Percentiles rank a stretch among this genome's conserved stretches.
phyloP scores from a whole-genome alignment of 1,140 invertebrate species.

The Calliopsis andreniformis region DNA sequence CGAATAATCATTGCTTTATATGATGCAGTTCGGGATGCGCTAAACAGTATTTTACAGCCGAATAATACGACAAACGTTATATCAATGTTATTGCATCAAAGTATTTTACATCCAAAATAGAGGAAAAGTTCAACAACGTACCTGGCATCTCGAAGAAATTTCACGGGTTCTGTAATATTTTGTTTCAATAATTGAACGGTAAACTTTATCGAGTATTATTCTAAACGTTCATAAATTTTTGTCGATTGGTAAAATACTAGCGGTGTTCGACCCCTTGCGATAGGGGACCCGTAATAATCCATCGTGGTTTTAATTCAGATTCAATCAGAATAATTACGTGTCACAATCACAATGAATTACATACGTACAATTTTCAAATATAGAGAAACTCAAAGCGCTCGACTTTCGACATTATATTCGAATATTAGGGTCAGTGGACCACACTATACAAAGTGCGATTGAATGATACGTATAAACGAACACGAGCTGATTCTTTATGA shows the following conservation, averaged over 20 bases:
- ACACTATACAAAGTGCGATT: too few relatives aligned
- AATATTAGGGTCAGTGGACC: too few relatives aligned
- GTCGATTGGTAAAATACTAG: neutral
- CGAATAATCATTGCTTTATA: too few relatives aligned
- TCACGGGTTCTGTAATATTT: neutral
- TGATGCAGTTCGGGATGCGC: too few relatives aligned
- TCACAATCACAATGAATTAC: too few relatives aligned
- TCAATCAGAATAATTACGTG: too few relatives aligned
- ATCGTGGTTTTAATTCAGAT: too few relatives aligned
- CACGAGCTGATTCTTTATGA: too few relatives aligned
- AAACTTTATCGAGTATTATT: conserved; percentile 18
- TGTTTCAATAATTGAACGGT: neutral
- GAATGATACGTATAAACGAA: too few relatives aligned
- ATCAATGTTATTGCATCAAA: neutral
- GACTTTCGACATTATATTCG: too few relatives aligned
- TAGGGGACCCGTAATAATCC: neutral
- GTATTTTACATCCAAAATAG: neutral
- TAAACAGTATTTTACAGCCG: neutral
- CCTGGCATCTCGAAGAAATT: neutral
- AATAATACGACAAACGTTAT: conserved; percentile 38
- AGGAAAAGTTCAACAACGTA: conserved; percentile 37
- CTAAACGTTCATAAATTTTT: conserved; percentile 11
- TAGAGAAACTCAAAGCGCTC: too few relatives aligned
- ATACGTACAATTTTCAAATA: too few relatives aligned
- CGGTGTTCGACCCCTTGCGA: neutral